Percentiles rank a stretch among this genome's conserved stretches.
Conservation (phyloP, 2,797 vertebrate species). For the Enteromius unitaeniatus region DNA sequence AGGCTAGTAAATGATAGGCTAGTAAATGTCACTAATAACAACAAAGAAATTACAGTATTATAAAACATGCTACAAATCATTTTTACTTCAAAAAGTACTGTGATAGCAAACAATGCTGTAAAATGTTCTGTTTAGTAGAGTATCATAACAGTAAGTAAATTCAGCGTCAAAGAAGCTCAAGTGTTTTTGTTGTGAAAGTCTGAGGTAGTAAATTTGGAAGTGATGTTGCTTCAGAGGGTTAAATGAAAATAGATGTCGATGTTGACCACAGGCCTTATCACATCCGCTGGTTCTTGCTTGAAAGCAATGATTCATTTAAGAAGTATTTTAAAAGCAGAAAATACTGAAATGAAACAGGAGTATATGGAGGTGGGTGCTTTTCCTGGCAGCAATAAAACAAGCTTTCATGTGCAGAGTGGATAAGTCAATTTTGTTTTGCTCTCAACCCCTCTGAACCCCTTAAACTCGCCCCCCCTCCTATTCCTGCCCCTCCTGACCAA, state of each 20-base stretch:
- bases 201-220: conserved; percentile 25
- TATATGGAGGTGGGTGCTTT: conserved; percentile 6
- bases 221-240: conserved; percentile 27
- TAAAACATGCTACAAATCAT: not conserved
- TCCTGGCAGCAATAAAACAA: conserved; percentile 32
- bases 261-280: conserved; percentile 12
- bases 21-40: not conserved
- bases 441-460: conserved; percentile 64
- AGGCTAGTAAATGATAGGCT: too few relatives aligned
- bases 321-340: conserved; percentile 8
- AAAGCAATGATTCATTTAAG: not conserved
- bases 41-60: not conserved
- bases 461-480: conserved; percentile 66
- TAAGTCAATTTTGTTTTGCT: conserved; percentile 66
- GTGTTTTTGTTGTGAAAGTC: conserved; percentile 16
- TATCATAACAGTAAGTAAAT: not conserved
- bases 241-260: conserved; percentile 28
- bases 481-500: conserved; percentile 71
- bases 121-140: not conserved
- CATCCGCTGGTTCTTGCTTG: not conserved
- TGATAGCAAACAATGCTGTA: not conserved
- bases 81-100: not conserved
- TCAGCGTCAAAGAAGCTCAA: not conserved
- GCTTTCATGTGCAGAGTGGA: conserved; percentile 53
- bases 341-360: conserved; percentile 17